Percentiles rank a stretch among this genome's conserved stretches.
phyloP scores from a whole-genome alignment of 2,113 vertebrate genomes.

The Butorides virescens region DNA sequence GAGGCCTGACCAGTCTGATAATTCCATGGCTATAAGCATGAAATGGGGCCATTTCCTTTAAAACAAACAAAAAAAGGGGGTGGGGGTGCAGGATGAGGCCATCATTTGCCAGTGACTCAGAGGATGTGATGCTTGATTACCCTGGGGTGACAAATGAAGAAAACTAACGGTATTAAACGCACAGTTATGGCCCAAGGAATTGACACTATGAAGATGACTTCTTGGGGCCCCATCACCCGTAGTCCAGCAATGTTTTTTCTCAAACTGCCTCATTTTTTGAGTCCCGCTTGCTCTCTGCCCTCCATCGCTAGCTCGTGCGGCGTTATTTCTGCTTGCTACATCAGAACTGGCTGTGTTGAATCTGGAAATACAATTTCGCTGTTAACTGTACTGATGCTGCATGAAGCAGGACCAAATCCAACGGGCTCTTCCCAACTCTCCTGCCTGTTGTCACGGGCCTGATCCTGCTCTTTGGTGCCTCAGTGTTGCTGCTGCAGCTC shows the following conservation, averaged over 20 bases:
- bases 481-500: neutral
- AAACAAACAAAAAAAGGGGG: neutral
- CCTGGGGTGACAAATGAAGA: neutral
- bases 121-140: constrained; percentile 23
- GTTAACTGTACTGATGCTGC: neutral
- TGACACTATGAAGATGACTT: neutral
- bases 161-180: neutral
- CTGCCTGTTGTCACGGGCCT: neutral
- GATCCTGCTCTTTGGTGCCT: neutral
- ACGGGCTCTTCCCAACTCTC: neutral
- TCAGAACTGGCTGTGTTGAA: neutral
- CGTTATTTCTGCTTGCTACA: neutral
- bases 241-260: neutral
- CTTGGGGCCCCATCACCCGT: neutral
- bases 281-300: neutral
- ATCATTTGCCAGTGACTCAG: neutral
- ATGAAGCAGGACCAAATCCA: neutral
- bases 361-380: neutral
- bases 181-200: neutral
- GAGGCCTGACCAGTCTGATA: neutral
- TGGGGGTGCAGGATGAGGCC: neutral
- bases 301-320: rapidly evolving
- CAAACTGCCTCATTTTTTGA: neutral
- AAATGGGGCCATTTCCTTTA: constrained; percentile 4
- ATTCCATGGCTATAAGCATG: neutral